Conservation (phyloP, 2,797 vertebrate species). For the Aselliscus stoliczkanus region DNA sequence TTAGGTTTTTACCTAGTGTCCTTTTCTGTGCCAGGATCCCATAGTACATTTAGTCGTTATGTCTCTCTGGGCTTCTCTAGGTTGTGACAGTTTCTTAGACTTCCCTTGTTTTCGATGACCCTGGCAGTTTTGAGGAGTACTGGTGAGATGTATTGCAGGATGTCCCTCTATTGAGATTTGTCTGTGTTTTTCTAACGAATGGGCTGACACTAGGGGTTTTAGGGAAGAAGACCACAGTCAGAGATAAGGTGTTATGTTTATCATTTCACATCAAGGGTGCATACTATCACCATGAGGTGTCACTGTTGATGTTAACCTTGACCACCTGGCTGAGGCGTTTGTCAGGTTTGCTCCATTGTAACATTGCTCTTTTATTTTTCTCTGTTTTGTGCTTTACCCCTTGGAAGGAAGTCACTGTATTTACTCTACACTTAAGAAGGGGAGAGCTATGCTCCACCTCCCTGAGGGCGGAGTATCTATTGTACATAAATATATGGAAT, state of each 20-base stretch:
- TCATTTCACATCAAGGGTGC: neutral
- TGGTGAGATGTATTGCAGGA: neutral
- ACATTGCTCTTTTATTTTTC: neutral
- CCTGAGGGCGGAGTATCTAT: neutral
- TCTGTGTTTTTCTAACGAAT: neutral
- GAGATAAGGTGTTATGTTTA: neutral
- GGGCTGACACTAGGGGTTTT: neutral
- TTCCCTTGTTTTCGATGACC: neutral
- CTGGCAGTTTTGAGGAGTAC: neutral
- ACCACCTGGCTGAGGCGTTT: neutral
- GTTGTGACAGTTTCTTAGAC: neutral
- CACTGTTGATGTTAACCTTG: neutral
- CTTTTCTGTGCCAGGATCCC: neutral
- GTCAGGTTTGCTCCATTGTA: neutral
- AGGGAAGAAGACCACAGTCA: neutral
- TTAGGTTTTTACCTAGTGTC: neutral
- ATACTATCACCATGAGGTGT: accelerated
- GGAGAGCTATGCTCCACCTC: neutral
- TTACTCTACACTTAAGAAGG: neutral
- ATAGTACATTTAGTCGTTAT: neutral
- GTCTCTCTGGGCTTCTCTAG: neutral
- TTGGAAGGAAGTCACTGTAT: neutral
- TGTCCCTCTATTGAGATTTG: neutral
- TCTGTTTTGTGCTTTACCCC: neutral
- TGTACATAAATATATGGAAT: neutral